phyloP scores from a whole-genome alignment of 2,113 vertebrate genomes.

The Otolemur garnettii region DNA sequence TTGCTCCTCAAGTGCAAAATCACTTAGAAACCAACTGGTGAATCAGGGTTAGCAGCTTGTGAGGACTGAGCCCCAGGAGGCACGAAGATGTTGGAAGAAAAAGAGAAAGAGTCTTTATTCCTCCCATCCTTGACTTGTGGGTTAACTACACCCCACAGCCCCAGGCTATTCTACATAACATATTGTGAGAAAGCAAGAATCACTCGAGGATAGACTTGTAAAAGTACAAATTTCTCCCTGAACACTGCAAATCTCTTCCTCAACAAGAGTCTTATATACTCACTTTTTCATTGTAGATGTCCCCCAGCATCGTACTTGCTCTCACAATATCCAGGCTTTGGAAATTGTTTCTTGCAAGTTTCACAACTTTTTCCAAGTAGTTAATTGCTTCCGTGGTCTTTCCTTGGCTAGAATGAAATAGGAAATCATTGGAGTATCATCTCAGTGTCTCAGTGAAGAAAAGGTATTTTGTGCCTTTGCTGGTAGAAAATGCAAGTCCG shows the following conservation, averaged over 20 bases:
- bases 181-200: neutral
- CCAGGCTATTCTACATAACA: neutral
- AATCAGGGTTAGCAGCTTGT: neutral
- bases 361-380: constrained; percentile 85
- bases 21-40: neutral
- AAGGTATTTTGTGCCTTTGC: neutral
- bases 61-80: neutral
- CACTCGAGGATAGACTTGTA: neutral
- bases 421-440: neutral
- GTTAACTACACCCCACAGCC: too few relatives aligned
- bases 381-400: constrained; percentile 82
- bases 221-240: neutral
- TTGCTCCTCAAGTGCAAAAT: neutral
- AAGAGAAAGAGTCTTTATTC: neutral
- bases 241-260: neutral
- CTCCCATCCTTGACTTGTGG: neutral
- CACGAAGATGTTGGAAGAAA: neutral
- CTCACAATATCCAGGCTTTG: constrained; percentile 85
- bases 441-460: neutral
- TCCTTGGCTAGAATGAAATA: constrained; percentile 85
- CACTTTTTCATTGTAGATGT: constrained; percentile 88
- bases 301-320: constrained; percentile 87
- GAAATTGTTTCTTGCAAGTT: constrained; percentile 81
- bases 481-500: neutral
- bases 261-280: constrained; percentile 69